Percentiles rank a stretch among this genome's conserved stretches.
These are phyloP conservation scores for Psix sp. DNA, from an alignment of 1,140 invertebrate species.

Conservation along the genomic window DNA sequence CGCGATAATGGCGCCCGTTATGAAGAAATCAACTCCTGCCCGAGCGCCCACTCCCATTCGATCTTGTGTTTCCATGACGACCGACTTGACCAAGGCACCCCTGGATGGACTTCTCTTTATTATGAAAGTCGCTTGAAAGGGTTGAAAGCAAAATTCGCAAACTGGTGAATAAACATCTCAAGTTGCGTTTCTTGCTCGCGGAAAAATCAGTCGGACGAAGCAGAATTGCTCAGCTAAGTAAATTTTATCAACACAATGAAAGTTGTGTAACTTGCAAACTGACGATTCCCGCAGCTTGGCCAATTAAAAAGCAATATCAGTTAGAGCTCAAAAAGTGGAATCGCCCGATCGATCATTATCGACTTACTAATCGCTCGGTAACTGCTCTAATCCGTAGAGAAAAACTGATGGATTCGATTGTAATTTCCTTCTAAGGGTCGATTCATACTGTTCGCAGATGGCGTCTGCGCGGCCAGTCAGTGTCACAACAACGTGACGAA, in stretches of 20 bases:
- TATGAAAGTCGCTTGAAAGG: slow-evolving; percentile 63
- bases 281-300: slow-evolving; percentile 3
- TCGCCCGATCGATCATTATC: slow-evolving; percentile 59
- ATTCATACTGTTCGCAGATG: slow-evolving; percentile 56
- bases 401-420: slow-evolving; percentile 57
- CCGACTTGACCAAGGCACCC: slow-evolving; percentile 71
- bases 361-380: slow-evolving; percentile 54
- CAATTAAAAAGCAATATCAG: slow-evolving; percentile 39
- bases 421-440: slow-evolving; percentile 56
- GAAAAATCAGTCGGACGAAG: no score
- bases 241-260: no score
- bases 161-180: neutral
- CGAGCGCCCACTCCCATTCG: slow-evolving; percentile 59
- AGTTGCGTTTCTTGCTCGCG: no score
- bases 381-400: slow-evolving; percentile 51
- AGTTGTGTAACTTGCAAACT: no score
- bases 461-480: slow-evolving; percentile 35
- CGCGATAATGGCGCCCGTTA: slow-evolving; percentile 76
- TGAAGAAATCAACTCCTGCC: slow-evolving; percentile 74
- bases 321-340: slow-evolving; percentile 42
- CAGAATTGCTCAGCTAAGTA: no score
- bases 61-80: slow-evolving; percentile 73
- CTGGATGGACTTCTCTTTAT: slow-evolving; percentile 61
- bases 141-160: slow-evolving; percentile 47
- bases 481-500: slow-evolving; percentile 56